A percentile compares a stretch with the other conserved stretches of the same genome.
Evolutionary conservation across 2,113 vertebrate genomes (phyloP).

Genomic region (Carassius auratus): DNA sequence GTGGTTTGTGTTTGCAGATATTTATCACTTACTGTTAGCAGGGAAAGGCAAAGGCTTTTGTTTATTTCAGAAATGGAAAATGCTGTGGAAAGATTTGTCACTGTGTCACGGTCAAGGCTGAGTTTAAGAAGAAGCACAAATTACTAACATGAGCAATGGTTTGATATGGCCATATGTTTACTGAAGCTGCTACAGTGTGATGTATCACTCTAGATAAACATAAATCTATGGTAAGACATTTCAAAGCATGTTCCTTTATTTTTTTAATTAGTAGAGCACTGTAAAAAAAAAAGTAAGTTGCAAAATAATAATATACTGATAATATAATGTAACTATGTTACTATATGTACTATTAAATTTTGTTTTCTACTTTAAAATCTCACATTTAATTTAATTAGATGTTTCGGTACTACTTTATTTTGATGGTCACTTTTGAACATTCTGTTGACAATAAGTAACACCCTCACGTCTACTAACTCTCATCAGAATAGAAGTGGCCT

Average conservation of each 20-base stretch:
- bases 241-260: neutral
- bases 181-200: neutral
- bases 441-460: too few species aligned
- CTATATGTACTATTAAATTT: too few species aligned
- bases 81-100: conserved; percentile 36
- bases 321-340: too few species aligned
- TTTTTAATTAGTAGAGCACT: neutral
- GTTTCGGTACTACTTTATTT: too few species aligned
- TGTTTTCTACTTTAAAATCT: too few species aligned
- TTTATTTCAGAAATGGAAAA: conserved; percentile 35
- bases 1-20: conserved; percentile 1
- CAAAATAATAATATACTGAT: too few species aligned
- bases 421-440: too few species aligned
- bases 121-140: neutral
- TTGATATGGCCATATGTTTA: neutral
- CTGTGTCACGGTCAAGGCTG: conserved; percentile 16
- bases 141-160: conserved; percentile 1
- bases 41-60: conserved; percentile 34
- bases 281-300: neutral
- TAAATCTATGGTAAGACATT: neutral
- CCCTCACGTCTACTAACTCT: too few species aligned
- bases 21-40: conserved; percentile 35
- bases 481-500: too few species aligned
- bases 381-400: too few species aligned
- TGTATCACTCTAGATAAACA: neutral